Conservation (phyloP, 1,140 invertebrate species). For the Antheraea pernyi region DNA sequence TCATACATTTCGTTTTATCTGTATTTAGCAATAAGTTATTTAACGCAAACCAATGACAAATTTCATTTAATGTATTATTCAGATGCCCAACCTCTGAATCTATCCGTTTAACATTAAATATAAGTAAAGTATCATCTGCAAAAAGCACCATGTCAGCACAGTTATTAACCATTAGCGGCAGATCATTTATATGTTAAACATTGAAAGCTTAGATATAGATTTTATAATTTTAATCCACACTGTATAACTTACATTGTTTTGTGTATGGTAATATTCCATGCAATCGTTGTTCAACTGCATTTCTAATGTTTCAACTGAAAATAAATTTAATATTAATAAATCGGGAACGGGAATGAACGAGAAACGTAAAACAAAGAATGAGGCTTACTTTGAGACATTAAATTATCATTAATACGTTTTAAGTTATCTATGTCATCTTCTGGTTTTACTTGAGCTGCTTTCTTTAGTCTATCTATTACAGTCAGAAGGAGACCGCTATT, state of each 20-base stretch:
- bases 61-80: too few relatives aligned
- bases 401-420: conserved; percentile 28
- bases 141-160: too few relatives aligned
- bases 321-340: background rate
- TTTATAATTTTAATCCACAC: too few relatives aligned
- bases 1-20: too few relatives aligned
- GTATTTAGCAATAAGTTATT: too few relatives aligned
- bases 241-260: background rate
- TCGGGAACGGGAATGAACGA: background rate
- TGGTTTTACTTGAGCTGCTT: conserved; percentile 14
- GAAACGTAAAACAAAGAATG: background rate
- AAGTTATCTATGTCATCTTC: conserved; percentile 27
- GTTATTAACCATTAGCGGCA: too few relatives aligned
- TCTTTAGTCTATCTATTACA: conserved; percentile 27
- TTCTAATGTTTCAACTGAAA: conserved; percentile 5
- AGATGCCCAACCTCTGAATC: too few relatives aligned
- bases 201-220: too few relatives aligned
- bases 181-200: too few relatives aligned
- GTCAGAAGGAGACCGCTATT: conserved; percentile 32
- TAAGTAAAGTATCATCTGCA: too few relatives aligned
- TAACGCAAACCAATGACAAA: too few relatives aligned
- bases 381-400: conserved; percentile 34
- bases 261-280: background rate
- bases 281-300: background rate
- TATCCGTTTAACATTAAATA: too few relatives aligned